Evolutionary conservation across 2,888 invertebrate species (phyloP), one percentile per base, ranked within the genome.

Genomic region (Xestia xanthographa): DNA sequence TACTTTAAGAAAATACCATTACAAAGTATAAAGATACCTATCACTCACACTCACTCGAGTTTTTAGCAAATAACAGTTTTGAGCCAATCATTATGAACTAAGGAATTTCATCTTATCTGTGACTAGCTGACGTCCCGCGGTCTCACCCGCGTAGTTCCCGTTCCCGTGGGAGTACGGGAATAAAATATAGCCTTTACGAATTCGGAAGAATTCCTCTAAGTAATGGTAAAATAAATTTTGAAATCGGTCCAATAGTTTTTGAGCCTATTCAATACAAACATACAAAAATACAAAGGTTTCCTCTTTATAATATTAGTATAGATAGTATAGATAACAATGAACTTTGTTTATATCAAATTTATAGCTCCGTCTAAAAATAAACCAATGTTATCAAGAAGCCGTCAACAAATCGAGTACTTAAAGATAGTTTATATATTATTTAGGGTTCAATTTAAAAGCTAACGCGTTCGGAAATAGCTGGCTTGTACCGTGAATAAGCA

Each of bases 391-490:
- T 17, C 29, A 56, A 67, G 9, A 53, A 43, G 48, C 43, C 83
- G 80, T 87, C 90, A 88, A 91, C 90, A 92, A 92, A 91, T 92
- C 88, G 91, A 90, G 89, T 91, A 34, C 90, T 92, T 75, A 85
- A 92, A 92, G 91, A 90, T 89, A 91, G 86, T 90, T 92, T 87
- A 93, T 94, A 91, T 92, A 94, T 93, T 94, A 95, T 95, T 94
- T 92, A 95, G 85, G 68, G 91, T 94, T 91, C 93, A 94, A 94
- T 95, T 95, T 94, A 92, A 94, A 94, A 93, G 94, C 93, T 93
- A 94, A 95, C 92, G 90, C 88, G 90, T 91, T 92, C 89, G 90
- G 92, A 91, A 91, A 93, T 90, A 89, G 91, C 89, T 90, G 89
- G 90, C 90, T 89, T 91, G 92, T 93, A 92, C 91, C 92, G 93